Evolutionary conservation across 2,113 vertebrate species (phyloP).

Genomic region (Piaya cayana): DNA sequence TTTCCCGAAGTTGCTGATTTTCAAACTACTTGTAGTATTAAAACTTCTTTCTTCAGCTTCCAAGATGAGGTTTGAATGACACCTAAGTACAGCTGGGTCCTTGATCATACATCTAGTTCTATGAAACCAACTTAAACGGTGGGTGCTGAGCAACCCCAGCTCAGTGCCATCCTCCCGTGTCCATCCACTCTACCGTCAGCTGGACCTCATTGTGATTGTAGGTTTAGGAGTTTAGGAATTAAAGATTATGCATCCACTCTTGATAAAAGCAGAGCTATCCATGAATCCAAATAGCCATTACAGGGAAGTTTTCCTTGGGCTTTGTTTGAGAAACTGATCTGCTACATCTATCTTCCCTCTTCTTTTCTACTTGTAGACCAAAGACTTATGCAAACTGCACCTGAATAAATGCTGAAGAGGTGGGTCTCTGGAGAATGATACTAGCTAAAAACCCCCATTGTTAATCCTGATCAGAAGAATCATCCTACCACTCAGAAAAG

Average conservation of each 20-base stretch:
- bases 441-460: not conserved
- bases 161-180: not conserved
- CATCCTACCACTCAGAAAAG: not conserved
- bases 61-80: not conserved
- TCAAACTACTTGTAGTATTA: not conserved
- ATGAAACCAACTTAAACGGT: not conserved
- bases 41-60: not conserved
- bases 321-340: not conserved
- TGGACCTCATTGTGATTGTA: not conserved
- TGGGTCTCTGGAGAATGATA: not conserved
- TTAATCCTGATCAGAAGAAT: not conserved
- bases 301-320: not conserved
- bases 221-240: not conserved
- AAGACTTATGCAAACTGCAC: not conserved
- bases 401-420: not conserved
- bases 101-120: not conserved
- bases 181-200: not conserved
- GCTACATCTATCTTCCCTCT: not conserved
- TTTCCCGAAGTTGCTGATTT: not conserved
- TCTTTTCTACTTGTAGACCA: not conserved
- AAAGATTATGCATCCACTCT: not conserved
- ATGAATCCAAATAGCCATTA: not conserved
- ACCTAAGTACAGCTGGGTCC: not conserved
- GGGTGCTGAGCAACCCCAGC: not conserved
- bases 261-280: not conserved